Percentiles rank a stretch among this genome's conserved stretches.
Conservation (phyloP, 2,113 vertebrate species). For the Osmerus eperlanus region DNA sequence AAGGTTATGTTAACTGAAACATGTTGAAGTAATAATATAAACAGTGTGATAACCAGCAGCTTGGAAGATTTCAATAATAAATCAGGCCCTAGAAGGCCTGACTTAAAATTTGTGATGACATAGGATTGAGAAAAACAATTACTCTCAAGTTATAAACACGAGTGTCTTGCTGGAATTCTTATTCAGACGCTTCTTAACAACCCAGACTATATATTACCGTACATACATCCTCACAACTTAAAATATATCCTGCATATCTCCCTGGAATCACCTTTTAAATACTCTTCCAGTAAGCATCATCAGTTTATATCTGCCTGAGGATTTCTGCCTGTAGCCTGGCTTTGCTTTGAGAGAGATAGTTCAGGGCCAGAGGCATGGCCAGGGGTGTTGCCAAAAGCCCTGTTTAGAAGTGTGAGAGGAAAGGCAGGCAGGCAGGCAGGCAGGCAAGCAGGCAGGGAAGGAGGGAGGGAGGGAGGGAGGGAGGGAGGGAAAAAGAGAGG, state of each 20-base stretch:
- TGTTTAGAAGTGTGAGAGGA: neutral
- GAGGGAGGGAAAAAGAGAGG: neutral
- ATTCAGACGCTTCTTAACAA: neutral
- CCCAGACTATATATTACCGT: neutral
- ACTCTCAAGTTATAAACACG: constrained; percentile 6
- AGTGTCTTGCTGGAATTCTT: neutral
- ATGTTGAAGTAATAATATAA: constrained; percentile 77
- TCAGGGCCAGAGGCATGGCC: neutral
- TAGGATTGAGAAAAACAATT: constrained; percentile 37
- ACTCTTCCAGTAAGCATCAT: no score
- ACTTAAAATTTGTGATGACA: constrained; percentile 60
- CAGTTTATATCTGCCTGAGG: no score
- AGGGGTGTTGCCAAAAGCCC: neutral
- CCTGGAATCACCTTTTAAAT: no score
- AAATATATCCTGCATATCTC: no score
- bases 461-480: constrained; percentile 1
- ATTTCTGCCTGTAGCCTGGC: no score
- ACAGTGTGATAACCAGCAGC: constrained; percentile 75
- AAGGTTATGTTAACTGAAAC: constrained; percentile 81
- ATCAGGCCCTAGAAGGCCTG: constrained; percentile 62
- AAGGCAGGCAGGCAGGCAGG: neutral
- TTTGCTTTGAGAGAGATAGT: neutral
- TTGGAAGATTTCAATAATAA: constrained; percentile 72
- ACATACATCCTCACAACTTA: neutral
- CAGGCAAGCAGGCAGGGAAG: neutral